Conservation (phyloP, 2,113 vertebrate genomes). For the Tringa solitaria region DNA sequence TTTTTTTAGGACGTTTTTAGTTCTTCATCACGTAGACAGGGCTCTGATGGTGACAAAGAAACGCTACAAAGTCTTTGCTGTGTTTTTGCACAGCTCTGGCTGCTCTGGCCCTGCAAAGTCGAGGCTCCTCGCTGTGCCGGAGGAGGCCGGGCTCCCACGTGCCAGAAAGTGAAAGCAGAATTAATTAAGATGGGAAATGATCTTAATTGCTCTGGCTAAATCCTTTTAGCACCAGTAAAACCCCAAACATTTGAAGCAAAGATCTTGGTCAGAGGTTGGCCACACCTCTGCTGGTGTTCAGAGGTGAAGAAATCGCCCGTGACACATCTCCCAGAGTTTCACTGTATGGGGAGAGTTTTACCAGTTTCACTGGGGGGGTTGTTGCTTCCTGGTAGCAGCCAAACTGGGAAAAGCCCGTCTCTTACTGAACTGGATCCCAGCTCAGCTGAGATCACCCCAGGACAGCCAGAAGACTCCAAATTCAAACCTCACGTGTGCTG, state of each 20-base stretch:
- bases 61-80: background rate
- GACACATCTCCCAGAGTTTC: background rate
- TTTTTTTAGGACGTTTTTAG: rapidly evolving
- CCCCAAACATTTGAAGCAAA: background rate
- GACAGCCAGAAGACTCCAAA: background rate
- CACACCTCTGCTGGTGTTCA: rapidly evolving
- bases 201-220: background rate
- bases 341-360: background rate
- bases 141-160: background rate
- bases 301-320: background rate
- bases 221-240: background rate
- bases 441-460: background rate
- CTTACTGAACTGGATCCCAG: background rate
- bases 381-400: background rate
- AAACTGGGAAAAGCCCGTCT: background rate
- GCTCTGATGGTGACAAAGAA: background rate
- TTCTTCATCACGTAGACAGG: background rate
- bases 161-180: conserved; percentile 1
- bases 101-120: background rate
- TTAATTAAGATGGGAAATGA: background rate
- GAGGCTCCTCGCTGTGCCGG: rapidly evolving
- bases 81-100: rapidly evolving
- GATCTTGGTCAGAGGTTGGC: rapidly evolving
- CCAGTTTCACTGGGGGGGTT: background rate
- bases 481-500: background rate